These are phyloP conservation scores for Nomada ruficornis DNA, from an alignment of 2,888 invertebrate species.

Conservation along the genomic window DNA sequence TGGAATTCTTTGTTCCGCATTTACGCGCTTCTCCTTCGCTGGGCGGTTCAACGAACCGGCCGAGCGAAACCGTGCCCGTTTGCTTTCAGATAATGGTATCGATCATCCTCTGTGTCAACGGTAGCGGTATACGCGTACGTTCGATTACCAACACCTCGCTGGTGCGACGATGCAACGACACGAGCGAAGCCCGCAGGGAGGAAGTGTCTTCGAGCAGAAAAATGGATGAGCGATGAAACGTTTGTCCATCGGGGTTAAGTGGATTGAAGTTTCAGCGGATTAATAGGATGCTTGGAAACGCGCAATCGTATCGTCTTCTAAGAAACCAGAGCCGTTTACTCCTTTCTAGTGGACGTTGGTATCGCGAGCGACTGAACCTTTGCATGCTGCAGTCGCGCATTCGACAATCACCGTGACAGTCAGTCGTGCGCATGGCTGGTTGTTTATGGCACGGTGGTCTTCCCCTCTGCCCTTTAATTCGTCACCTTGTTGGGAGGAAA, in stretches of 20 bases:
- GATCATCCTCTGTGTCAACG: constrained; percentile 5
- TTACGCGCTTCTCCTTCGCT: constrained; percentile 10
- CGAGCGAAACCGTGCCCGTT: background rate
- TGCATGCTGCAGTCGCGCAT: constrained; percentile 18
- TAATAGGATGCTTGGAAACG: background rate
- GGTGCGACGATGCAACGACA: background rate
- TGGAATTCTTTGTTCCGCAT: constrained; percentile 39
- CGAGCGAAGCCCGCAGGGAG: background rate
- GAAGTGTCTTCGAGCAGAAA: background rate
- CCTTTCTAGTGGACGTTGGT: background rate
- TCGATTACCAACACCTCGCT: background rate
- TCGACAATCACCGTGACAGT: constrained; percentile 68
- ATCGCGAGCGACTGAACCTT: constrained; percentile 10
- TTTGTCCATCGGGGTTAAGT: background rate
- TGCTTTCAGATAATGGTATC: constrained; percentile 28
- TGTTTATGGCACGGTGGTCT: constrained; percentile 4
- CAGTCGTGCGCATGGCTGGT: background rate
- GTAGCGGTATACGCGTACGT: background rate
- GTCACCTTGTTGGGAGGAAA: no score
- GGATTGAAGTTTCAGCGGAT: background rate
- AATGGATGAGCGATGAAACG: background rate
- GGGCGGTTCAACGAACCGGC: constrained; percentile 27
- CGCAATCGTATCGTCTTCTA: background rate
- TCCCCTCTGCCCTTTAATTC: background rate
- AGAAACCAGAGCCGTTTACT: no score